A percentile compares a stretch with the other conserved stretches of the same genome.
phyloP scores from a whole-genome alignment of 2,888 invertebrate genomes.

The Drosophila acutilabella region DNA sequence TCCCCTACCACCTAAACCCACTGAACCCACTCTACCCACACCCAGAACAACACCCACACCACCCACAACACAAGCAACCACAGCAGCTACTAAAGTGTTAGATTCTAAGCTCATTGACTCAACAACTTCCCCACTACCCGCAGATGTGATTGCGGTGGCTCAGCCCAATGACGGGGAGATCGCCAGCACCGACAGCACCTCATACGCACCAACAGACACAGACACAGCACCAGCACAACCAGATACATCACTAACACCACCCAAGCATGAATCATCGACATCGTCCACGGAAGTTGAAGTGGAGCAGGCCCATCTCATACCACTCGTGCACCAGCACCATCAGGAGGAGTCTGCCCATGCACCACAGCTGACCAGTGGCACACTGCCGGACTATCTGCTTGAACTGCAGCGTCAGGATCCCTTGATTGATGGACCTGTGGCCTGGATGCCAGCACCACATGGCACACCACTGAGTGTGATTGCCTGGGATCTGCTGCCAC shows the following conservation, averaged over 20 bases:
- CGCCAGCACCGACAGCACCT: slow-evolving; percentile 51
- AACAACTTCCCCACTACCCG: slow-evolving; percentile 73
- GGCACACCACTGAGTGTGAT: slow-evolving; percentile 72
- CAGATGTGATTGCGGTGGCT: slow-evolving; percentile 84
- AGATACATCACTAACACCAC: slow-evolving; percentile 73
- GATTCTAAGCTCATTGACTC: slow-evolving; percentile 66
- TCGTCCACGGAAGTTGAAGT: slow-evolving; percentile 69
- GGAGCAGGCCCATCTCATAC: slow-evolving; percentile 74
- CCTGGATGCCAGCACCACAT: slow-evolving; percentile 68
- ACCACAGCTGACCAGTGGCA: slow-evolving; percentile 35
- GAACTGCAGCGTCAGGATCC: slow-evolving; percentile 77
- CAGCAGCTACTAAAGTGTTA: slow-evolving; percentile 44
- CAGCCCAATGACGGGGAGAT: slow-evolving; percentile 54
- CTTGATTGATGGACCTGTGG: slow-evolving; percentile 77
- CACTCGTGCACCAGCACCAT: slow-evolving; percentile 45
- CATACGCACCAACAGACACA: slow-evolving; percentile 55
- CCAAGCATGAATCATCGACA: slow-evolving; percentile 60
- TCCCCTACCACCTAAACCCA: slow-evolving; percentile 24
- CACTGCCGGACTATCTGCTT: slow-evolving; percentile 75
- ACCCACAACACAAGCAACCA: slow-evolving; percentile 42
- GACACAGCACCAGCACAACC: slow-evolving; percentile 61
- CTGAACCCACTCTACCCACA: too few relatives aligned
- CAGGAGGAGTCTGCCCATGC: slow-evolving; percentile 47
- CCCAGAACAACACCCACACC: neutral
- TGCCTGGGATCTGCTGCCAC: slow-evolving; percentile 84